Evolutionary conservation across 2,888 invertebrate genomes (phyloP).

Genomic region (Drepanosiphum platanoidis): DNA sequence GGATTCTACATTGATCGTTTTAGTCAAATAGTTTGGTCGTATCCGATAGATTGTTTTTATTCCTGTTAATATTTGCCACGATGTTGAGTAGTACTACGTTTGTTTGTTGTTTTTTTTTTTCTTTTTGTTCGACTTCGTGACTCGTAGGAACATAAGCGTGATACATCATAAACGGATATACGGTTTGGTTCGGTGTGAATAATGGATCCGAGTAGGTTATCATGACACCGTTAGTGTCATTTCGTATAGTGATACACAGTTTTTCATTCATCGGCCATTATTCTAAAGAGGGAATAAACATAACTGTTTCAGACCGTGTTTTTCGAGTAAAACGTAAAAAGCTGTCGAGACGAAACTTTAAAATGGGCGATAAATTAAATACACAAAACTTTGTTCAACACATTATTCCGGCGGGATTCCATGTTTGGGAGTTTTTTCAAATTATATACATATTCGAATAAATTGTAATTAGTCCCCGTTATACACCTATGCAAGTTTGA

Average conservation of each 20-base stretch:
- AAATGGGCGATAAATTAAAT: constrained; percentile 42
- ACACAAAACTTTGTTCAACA: constrained; percentile 37
- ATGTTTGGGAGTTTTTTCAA: constrained; percentile 31
- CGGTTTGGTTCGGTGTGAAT: background rate
- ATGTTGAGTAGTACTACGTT: background rate
- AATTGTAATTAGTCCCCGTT: constrained; percentile 47
- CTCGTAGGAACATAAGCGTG: background rate
- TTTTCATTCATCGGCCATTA: background rate
- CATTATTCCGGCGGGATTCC: constrained; percentile 29
- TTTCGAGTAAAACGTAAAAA: constrained; percentile 14
- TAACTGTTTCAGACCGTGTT: too few species aligned
- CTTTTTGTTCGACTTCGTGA: constrained; percentile 24
- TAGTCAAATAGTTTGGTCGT: background rate
- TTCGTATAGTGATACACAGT: background rate
- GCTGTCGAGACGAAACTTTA: background rate
- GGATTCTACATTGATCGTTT: background rate
- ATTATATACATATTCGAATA: constrained; percentile 34
- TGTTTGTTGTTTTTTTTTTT: too few species aligned
- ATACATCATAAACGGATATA: constrained; percentile 35
- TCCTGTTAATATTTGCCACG: background rate
- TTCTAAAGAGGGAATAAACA: background rate
- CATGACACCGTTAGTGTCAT: constrained; percentile 25
- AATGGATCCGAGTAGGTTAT: background rate
- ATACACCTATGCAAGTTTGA: background rate
- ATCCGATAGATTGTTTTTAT: background rate